phyloP scores from a whole-genome alignment of 2,797 vertebrate species.

The Anolis apletophallus region DNA sequence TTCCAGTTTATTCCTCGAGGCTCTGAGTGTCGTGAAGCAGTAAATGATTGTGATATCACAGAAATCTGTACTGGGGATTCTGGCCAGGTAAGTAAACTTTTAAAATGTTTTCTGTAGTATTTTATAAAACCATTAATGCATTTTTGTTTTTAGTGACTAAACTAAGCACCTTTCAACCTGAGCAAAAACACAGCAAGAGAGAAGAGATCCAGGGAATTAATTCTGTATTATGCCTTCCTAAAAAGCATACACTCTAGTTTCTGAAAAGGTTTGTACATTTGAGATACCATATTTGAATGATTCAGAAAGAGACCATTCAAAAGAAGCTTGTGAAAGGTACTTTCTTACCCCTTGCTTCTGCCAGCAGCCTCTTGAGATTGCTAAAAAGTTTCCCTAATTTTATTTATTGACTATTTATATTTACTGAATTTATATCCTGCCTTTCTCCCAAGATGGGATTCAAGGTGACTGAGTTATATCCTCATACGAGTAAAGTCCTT shows the following conservation, averaged over 20 bases:
- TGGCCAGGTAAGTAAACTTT: constrained; percentile 85
- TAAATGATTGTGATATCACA: constrained; percentile 97
- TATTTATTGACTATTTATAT: too few species aligned
- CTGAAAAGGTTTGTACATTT: not conserved
- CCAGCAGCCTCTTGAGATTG: not conserved
- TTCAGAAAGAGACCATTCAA: not conserved
- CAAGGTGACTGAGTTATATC: too few species aligned
- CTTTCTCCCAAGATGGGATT: too few species aligned
- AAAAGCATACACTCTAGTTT: not conserved
- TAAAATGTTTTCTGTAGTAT: not conserved
- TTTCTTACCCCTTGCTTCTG: not conserved
- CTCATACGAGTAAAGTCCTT: too few species aligned
- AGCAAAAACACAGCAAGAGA: not conserved
- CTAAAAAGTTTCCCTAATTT: not conserved
- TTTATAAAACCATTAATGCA: not conserved
- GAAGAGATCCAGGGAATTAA: not conserved
- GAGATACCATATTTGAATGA: not conserved
- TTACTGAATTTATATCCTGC: too few species aligned
- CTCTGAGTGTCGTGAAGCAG: constrained; percentile 91
- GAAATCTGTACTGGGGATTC: constrained; percentile 96
- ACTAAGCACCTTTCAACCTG: not conserved
- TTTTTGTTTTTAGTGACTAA: not conserved
- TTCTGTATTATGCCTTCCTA: not conserved
- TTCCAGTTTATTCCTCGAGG: constrained; percentile 92
- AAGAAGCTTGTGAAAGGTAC: not conserved